Conservation (phyloP, 2,888 invertebrate species). For the Papilio protenor region DNA sequence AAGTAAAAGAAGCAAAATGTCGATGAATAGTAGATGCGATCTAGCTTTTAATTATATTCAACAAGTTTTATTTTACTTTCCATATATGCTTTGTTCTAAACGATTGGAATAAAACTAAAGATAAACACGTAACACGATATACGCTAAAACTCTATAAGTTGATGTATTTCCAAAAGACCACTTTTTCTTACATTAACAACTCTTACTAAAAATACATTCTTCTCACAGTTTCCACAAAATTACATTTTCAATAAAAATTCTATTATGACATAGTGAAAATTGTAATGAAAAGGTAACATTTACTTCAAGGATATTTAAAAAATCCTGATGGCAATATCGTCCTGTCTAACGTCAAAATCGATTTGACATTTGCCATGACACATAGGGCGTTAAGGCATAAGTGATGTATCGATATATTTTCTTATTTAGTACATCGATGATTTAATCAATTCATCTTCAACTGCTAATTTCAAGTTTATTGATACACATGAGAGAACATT, state of each 20-base stretch:
- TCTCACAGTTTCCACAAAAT: neutral
- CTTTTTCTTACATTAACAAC: too few species aligned
- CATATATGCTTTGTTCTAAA: too few species aligned
- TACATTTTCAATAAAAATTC: neutral
- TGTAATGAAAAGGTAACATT: neutral
- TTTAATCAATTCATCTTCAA: neutral
- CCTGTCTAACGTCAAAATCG: constrained; percentile 47
- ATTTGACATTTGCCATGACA: constrained; percentile 38
- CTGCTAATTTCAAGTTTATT: neutral
- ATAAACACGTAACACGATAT: too few species aligned
- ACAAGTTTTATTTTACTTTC: too few species aligned
- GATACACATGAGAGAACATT: neutral
- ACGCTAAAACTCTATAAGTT: too few species aligned
- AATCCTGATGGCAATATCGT: constrained; percentile 19
- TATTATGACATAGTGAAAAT: neutral
- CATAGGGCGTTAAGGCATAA: constrained; percentile 4
- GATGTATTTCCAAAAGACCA: too few species aligned
- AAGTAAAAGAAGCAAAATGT: neutral
- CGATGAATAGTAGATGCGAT: too few species aligned
- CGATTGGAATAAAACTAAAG: too few species aligned
- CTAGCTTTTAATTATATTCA: too few species aligned
- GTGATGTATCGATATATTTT: constrained; percentile 26
- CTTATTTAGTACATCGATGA: neutral
- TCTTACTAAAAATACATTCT: too few species aligned
- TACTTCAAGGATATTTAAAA: neutral